Percentiles rank a stretch among this genome's conserved stretches.
Evolutionary conservation across 2,888 invertebrate species (phyloP).

Genomic region (Hoplodrina ambigua): DNA sequence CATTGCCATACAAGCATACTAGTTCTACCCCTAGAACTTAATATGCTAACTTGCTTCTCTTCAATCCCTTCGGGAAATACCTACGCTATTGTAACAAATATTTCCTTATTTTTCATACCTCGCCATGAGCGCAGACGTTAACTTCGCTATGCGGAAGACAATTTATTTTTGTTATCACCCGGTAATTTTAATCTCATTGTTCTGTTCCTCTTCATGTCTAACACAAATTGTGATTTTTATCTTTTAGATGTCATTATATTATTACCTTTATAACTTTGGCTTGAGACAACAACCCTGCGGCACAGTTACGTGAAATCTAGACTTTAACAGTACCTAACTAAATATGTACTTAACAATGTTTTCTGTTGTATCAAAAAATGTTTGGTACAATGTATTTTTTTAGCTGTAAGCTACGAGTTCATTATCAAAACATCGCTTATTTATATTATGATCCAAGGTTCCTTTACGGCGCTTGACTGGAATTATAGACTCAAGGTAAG

Average conservation of each 20-base stretch:
- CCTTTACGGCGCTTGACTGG: too few species aligned
- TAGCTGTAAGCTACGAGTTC: too few species aligned
- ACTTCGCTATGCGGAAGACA: slow-evolving; percentile 42
- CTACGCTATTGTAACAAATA: neutral
- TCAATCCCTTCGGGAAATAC: neutral
- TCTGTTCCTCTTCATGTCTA: slow-evolving; percentile 19
- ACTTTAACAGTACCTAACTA: neutral
- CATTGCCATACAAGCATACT: too few species aligned
- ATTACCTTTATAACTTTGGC: neutral
- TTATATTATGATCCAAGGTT: too few species aligned
- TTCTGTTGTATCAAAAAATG: neutral
- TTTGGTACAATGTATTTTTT: too few species aligned
- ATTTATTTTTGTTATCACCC: slow-evolving; percentile 14
- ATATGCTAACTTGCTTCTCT: too few species aligned
- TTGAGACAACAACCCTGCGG: neutral
- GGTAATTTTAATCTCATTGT: slow-evolving; percentile 23
- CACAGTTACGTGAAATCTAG: too few species aligned
- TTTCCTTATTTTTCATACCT: neutral
- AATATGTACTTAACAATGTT: neutral
- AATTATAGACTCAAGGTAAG: too few species aligned
- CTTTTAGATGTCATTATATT: slow-evolving; percentile 6
- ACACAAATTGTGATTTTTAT: slow-evolving; percentile 28
- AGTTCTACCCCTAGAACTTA: too few species aligned
- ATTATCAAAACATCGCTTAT: too few species aligned
- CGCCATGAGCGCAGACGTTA: slow-evolving; percentile 12